phyloP scores from a whole-genome alignment of 2,888 invertebrate genomes.

The Cryptocheilus praepositus region DNA sequence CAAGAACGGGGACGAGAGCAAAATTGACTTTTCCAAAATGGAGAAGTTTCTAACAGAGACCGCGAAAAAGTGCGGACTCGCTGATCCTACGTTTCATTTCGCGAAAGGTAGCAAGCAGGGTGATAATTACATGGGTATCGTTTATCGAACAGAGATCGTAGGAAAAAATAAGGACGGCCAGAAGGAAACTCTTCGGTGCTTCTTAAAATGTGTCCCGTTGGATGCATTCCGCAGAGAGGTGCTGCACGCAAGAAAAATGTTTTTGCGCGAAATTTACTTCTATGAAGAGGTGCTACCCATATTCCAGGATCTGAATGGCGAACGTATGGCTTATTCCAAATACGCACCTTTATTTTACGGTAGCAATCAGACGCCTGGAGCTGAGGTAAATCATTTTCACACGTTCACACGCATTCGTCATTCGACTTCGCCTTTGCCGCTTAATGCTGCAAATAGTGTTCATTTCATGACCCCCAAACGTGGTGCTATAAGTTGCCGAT shows the following conservation, averaged over 20 bases:
- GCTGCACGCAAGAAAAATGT: slow-evolving; percentile 21
- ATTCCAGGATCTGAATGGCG: slow-evolving; percentile 29
- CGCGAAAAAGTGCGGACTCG: slow-evolving; percentile 26
- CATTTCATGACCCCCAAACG: too few species aligned
- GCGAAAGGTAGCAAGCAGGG: slow-evolving; percentile 30
- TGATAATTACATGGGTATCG: slow-evolving; percentile 46
- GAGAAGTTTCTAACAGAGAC: slow-evolving; percentile 12
- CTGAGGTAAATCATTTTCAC: slow-evolving; percentile 36
- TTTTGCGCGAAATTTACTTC: slow-evolving; percentile 44
- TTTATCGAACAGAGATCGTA: slow-evolving; percentile 39
- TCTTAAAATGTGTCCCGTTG: slow-evolving; percentile 12
- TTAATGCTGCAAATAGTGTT: too few species aligned
- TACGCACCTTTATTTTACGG: slow-evolving; percentile 33
- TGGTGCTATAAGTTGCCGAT: too few species aligned
- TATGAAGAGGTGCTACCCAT: slow-evolving; percentile 35
- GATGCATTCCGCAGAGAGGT: slow-evolving; percentile 1
- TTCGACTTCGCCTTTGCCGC: too few species aligned
- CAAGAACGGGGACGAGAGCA: not conserved
- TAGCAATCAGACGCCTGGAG: slow-evolving; percentile 7
- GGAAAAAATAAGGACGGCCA: slow-evolving; percentile 29
- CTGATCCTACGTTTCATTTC: slow-evolving; percentile 26
- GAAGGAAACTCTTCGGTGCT: slow-evolving; percentile 15
- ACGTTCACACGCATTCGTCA: not conserved
- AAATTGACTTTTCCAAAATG: not conserved
- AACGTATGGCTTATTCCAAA: slow-evolving; percentile 7